phyloP scores from a whole-genome alignment of 2,113 vertebrate species.

The Pycnonotus jocosus region DNA sequence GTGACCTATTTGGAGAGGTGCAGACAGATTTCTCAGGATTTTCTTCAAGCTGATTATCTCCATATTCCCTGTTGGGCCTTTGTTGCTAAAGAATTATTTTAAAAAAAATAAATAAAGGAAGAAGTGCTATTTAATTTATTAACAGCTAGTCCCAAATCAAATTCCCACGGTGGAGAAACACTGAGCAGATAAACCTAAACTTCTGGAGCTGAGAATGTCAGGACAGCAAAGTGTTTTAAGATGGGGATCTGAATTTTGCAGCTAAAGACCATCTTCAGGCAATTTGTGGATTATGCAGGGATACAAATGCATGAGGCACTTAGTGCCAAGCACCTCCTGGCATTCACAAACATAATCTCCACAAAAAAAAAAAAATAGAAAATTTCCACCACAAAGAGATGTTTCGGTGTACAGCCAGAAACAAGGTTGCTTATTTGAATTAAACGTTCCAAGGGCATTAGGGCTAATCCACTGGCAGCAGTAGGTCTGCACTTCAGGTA shows the following conservation, averaged over 20 bases:
- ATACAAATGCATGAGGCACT: background rate
- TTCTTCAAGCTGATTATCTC: conserved; percentile 33
- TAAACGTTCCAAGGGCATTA: background rate
- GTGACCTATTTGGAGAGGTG: conserved; percentile 43
- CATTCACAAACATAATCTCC: background rate
- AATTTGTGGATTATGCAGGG: background rate
- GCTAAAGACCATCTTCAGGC: background rate
- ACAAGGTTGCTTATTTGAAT: background rate
- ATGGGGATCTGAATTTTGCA: background rate
- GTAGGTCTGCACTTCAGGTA: conserved; percentile 18
- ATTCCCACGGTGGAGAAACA: background rate
- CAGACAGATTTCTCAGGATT: conserved; percentile 7
- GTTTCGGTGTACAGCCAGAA: background rate
- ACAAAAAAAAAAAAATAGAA: background rate
- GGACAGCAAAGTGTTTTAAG: background rate
- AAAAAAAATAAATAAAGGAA: background rate
- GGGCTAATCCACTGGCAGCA: background rate
- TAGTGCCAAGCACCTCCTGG: conserved; percentile 21
- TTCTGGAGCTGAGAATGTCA: background rate
- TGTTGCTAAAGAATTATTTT: background rate
- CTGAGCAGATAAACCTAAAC: background rate
- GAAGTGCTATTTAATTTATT: background rate
- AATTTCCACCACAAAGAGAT: conserved; percentile 12
- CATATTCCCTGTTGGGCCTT: background rate
- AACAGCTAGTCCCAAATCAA: background rate